Evolutionary conservation across 2,888 invertebrate species (phyloP), one percentile per base, ranked within the genome.

Genomic region (Apotomis turbidana): DNA sequence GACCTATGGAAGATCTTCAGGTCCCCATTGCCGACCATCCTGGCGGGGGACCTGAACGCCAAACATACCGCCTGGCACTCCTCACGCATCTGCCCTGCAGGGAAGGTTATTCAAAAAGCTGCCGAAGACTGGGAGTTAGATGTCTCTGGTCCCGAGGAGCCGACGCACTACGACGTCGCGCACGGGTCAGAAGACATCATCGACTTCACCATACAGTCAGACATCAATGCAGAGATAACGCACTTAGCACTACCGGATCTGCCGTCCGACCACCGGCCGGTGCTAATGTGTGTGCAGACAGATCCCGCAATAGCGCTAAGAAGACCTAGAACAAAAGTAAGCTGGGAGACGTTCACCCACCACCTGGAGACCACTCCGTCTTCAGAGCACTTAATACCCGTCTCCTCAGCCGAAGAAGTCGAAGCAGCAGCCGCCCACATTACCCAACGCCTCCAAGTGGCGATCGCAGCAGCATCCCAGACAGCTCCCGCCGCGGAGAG

Each of bases 271-370:
- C 15, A 15, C 15, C 15, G 15, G 15, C 15, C 15, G 0, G 15
- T 15, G 15, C 1, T 15, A 15, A 3, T 36, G 3, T 15, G 15
- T 15, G 9, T 27, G 36, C 8, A 36, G 9, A 10, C 4, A 6
- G 5, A 5, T 0, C 8, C 15, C 15, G 0, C 55, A 3, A 27
- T 15, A 0, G 4, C 15, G 15, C 27, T 27, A 1, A 15, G 15
- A 3, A 15, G 15, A 6, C 15, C 55, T 0, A 4, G 3, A 8
- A 8, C 6, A 4, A n/a, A 15, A 5, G 4, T 71, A 72, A 27
- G 75, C 76, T 54, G 60, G 66, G 8, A 74, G 74, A n/a, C 1
- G 3, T 57, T 46, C 36, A 9, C 46, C 0, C 0, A 46, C 1
- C 49, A 3, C n/a, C 46, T 67, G 49, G 49, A 67, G 67, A 36